Base-by-base conservation (phyloP, 2,113 vertebrate genomes). In the Dissostichus mawsoni region DNA sequence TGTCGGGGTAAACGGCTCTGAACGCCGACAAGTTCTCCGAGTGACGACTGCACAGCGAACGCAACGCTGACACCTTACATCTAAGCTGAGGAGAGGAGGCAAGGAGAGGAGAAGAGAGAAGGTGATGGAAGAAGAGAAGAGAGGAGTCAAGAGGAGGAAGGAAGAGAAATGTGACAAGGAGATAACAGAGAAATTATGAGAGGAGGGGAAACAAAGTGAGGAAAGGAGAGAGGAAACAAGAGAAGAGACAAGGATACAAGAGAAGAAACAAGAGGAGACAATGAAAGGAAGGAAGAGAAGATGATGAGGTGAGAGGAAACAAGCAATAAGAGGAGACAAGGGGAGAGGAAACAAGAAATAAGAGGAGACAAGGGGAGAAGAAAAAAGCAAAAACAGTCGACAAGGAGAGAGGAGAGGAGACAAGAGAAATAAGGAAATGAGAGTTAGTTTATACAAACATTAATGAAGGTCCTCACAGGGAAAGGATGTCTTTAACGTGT, bases 21-120 rank as follows among this genome's bases (percentile, higher is more conserved):
- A 98, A 98, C 36, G 97, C 95, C 67, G 94, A 96, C 76, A 98
- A 95, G 94, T 97, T 97, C 95, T 98, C 97, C 78, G 97, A 96
- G 93, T 98, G 97, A 55, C 96, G 95, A 93, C 95, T 94, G 91
- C 96, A 98, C 90, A 98, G 94, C 36, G 96, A 96, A 92, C 97
- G 96, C 94, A 98, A 90, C 69, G 95, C 96, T 71, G 96, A 96
- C 83, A 96, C 97, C 95, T 97, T 97, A 93, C 95, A 96, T 94
- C 97, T 96, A 93, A 97, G 95, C 97, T 98, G 96, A 65, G 90
- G 92, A 44, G 14, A 13, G 50, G 11, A 18, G 14, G 2, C 5
- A 3, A 23, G 11, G 14, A 7, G 18, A 5, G 10, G 23, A 23
- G 13, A n/a, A 1, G 44, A 7, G 8, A 23, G 20, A 4, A 57